Evolutionary conservation across 2,888 invertebrate genomes (phyloP), one percentile per base, ranked within the genome.

Genomic region (Drosophila barbarae): DNA sequence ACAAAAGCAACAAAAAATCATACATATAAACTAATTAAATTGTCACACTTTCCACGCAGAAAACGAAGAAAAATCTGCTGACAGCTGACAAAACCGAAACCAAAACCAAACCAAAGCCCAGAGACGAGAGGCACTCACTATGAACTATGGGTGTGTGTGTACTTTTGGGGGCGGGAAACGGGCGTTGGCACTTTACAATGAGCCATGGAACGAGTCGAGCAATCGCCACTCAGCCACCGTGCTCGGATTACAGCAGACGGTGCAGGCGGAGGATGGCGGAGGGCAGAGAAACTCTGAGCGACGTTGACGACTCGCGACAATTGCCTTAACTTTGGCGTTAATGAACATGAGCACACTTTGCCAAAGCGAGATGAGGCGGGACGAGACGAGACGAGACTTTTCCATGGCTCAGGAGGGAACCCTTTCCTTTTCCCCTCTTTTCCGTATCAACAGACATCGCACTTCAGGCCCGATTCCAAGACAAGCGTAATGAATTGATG

Each of bases 261-360:
- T 12, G 46, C 21, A n/a, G 61, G 57, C 30, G 12, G 53, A n/a
- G 23, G 53, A 39, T 23, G 28, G 61, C 13, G 32, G 23, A 15
- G 42, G 15, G 26, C 32, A n/a, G 49, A 23, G 21, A 32, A 39
- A 32, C 36, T 49, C 49, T 21, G 53, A 57, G 61, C 49, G 61
- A 47, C 67, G 58, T 53, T 64, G 56, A 71, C 76, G 36, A 66
- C 71, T 63, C 60, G 66, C 81, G 77, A 85, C 85, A 81, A 81
- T 81, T 81, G 81, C 81, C 84, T 74, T 77, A 74, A 77, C 84
- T 85, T 82, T 82, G 84, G 85, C 85, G 84, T 85, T 82, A 82
- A 82, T 82, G 85, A 82, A 82, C 84, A 85, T 83, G 81, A 82
- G 81, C 85, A 83, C 81, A 83, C 81, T 81, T 83, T 77, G 68